A percentile compares a stretch with the other conserved stretches of the same genome.
phyloP scores from a whole-genome alignment of 2,113 vertebrate genomes.

The Uria aalge region DNA sequence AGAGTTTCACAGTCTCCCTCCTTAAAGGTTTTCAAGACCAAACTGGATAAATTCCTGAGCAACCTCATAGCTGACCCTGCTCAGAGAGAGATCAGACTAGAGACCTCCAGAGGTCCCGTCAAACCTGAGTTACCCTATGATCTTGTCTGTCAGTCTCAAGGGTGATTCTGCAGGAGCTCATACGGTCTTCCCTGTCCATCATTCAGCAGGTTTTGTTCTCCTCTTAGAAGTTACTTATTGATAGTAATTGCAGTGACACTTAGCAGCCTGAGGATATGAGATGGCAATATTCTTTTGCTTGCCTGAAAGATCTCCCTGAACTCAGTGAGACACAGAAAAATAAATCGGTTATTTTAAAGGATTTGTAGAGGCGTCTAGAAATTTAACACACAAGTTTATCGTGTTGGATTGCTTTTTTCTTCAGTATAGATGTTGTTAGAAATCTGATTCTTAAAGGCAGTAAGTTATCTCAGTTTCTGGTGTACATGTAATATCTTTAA shows the following conservation, averaged over 20 bases:
- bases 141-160: background rate
- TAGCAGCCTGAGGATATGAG: background rate
- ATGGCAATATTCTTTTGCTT: background rate
- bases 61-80: background rate
- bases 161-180: background rate
- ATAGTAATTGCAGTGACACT: background rate
- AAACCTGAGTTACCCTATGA: background rate
- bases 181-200: background rate
- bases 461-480: background rate
- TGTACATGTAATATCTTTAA: background rate
- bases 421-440: background rate
- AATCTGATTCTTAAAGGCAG: background rate
- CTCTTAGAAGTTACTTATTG: background rate
- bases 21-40: background rate
- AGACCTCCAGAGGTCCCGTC: background rate
- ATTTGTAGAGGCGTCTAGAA: background rate
- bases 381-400: background rate
- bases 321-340: background rate
- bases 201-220: background rate
- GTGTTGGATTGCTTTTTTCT: accelerated
- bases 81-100: background rate
- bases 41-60: background rate
- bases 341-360: background rate
- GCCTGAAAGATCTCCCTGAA: background rate
- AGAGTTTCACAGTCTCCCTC: background rate